A percentile compares a stretch with the other conserved stretches of the same genome.
phyloP scores from a whole-genome alignment of 2,888 invertebrate species.

The Amphipoea lucens region DNA sequence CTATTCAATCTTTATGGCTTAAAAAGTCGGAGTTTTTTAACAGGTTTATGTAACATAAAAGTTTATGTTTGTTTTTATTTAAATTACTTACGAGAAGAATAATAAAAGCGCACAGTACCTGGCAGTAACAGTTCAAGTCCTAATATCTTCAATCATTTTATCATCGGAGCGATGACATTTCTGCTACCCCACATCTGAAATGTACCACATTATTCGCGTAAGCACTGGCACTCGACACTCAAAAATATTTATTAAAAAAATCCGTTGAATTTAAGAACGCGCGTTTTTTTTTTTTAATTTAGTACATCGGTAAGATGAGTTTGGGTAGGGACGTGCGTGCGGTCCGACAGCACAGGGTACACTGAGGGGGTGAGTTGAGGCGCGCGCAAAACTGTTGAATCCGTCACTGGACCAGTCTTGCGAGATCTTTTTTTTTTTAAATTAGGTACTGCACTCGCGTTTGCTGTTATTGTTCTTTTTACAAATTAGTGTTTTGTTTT shows the following conservation, averaged over 20 bases:
- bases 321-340: slow-evolving; percentile 74
- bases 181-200: slow-evolving; percentile 81
- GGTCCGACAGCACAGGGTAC: slow-evolving; percentile 60
- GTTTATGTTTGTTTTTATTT: background rate
- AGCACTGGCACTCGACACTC: slow-evolving; percentile 73
- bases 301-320: slow-evolving; percentile 71
- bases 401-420: slow-evolving; percentile 72
- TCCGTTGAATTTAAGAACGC: slow-evolving; percentile 58
- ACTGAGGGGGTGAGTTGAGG: slow-evolving; percentile 80
- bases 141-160: slow-evolving; percentile 77
- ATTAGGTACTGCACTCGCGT: slow-evolving; percentile 65
- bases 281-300: slow-evolving; percentile 67
- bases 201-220: slow-evolving; percentile 79
- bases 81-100: slow-evolving; percentile 17
- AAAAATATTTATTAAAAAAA: slow-evolving; percentile 60
- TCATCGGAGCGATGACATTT: slow-evolving; percentile 74
- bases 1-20: background rate
- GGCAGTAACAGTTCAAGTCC: slow-evolving; percentile 74
- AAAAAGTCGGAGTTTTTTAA: background rate
- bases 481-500: background rate
- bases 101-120: slow-evolving; percentile 70
- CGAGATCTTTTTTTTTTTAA: slow-evolving; percentile 58
- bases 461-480: slow-evolving; percentile 34
- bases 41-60: background rate
- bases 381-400: slow-evolving; percentile 89